Base-by-base conservation (phyloP, 2,797 vertebrate genomes). In the Tinamus major region DNA sequence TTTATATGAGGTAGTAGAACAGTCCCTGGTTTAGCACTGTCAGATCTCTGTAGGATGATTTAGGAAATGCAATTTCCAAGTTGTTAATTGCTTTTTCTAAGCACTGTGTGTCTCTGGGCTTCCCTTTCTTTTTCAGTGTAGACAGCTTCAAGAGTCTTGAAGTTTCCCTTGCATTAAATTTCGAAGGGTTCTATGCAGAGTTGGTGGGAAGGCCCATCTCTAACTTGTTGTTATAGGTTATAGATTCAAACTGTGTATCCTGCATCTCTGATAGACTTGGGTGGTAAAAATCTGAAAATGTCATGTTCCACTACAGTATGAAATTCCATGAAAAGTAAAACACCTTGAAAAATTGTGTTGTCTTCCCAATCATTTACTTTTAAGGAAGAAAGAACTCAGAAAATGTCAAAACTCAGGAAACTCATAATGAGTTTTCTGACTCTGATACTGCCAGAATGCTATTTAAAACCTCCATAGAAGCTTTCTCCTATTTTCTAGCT, bases 381-480 rank as follows among this genome's bases (percentile, higher is more conserved):
- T 58, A 85, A 77, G 87, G 81, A 77, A 87, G 88, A 85, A 29
- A 37, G 51, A 87, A 33, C 77, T 93, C 91, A 78, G 74, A 91
- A 95, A 90, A 88, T 46, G 83, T 90, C 87, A 95, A 74, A 95
- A 74, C 80, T 92, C 59, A 19, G 82, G 90, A 80, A 93, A 95
- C 31, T 92, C 53, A 79, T 86, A 94, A 89, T 81, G 85, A 91
- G 68, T 72, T 95, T 95, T 95, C 94, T 93, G 92, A 48, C 68
- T 92, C 92, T 81, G 70, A 55, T 87, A n/a, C 72, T 94, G 58
- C 79, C 79, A 68, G 69, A 75, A 82, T 64, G 48, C 62, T 83
- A 31, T 61, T 94, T 91, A 67, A 91, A 87, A 68, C 13, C 51
- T 53, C 79, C 16, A 31, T 19, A 56, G 48, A 71, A 49, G n/a